phyloP scores from a whole-genome alignment of 2,113 vertebrate genomes.

The Orthonyx spaldingii region DNA sequence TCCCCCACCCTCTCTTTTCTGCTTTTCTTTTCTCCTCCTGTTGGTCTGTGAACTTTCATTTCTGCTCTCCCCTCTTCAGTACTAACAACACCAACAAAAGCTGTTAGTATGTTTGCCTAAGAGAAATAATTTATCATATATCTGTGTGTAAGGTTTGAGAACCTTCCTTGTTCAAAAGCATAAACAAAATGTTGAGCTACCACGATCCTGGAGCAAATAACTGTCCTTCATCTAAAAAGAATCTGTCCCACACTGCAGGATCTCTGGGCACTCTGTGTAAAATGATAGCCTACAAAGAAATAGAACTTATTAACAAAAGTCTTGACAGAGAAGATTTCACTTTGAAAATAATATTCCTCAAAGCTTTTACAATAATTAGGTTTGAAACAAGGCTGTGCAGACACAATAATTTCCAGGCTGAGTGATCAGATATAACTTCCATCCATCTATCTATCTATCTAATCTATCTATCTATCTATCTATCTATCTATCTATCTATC shows the following conservation, averaged over 20 bases:
- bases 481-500: too few species aligned
- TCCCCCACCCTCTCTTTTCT: accelerated
- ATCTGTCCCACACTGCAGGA: slow-evolving; percentile 19
- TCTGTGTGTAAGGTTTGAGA: background rate
- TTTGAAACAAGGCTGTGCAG: slow-evolving; percentile 41
- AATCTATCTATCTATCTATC: too few species aligned
- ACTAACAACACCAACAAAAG: background rate
- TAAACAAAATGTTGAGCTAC: background rate
- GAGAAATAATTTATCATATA: background rate
- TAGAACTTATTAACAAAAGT: slow-evolving; percentile 36
- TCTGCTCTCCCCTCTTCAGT: background rate
- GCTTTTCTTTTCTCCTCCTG: background rate
- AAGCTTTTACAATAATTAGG: slow-evolving; percentile 54
- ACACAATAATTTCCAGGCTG: slow-evolving; percentile 53
- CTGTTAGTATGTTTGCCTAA: background rate
- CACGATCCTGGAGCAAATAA: background rate
- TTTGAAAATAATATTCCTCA: slow-evolving; percentile 46
- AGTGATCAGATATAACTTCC: background rate
- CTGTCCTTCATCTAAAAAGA: slow-evolving; percentile 9
- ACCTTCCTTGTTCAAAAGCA: background rate
- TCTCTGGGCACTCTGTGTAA: slow-evolving; percentile 15
- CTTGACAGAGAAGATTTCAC: slow-evolving; percentile 68
- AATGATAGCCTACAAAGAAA: slow-evolving; percentile 2
- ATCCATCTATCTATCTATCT: too few species aligned
- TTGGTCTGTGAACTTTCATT: background rate